phyloP scores from a whole-genome alignment of 2,888 invertebrate species.

The Ennomos quercinarius region DNA sequence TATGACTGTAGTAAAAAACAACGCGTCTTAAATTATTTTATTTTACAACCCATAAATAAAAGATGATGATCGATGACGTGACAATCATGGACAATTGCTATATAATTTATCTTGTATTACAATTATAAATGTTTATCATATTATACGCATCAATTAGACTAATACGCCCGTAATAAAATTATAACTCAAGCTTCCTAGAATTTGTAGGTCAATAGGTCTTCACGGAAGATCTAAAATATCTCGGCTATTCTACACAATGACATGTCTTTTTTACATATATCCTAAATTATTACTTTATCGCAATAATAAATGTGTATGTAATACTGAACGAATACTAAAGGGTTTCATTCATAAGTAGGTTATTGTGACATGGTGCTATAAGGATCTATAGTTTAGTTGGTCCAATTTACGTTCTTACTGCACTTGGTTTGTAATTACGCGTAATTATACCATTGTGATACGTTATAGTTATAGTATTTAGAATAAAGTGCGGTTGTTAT shows the following conservation, averaged over 20 bases:
- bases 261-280: not conserved
- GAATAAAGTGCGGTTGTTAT: not conserved
- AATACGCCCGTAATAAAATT: constrained; percentile 5
- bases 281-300: not conserved
- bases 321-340: not conserved
- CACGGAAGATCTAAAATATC: constrained; percentile 7
- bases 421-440: constrained; percentile 12
- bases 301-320: not conserved
- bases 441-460: not conserved
- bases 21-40: no score
- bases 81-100: not conserved
- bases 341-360: not conserved
- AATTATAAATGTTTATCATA: not conserved
- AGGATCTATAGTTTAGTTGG: no score
- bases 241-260: not conserved
- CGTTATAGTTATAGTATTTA: not conserved
- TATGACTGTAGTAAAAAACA: not conserved
- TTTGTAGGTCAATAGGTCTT: constrained; percentile 8
- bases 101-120: no score
- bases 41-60: not conserved
- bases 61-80: not conserved
- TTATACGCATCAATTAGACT: constrained; percentile 6
- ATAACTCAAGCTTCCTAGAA: constrained; percentile 10
- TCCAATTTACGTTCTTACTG: constrained; percentile 3
- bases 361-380: not conserved